Evolutionary conservation across 2,113 vertebrate genomes (phyloP).

Genomic region (Zosterops lateralis): DNA sequence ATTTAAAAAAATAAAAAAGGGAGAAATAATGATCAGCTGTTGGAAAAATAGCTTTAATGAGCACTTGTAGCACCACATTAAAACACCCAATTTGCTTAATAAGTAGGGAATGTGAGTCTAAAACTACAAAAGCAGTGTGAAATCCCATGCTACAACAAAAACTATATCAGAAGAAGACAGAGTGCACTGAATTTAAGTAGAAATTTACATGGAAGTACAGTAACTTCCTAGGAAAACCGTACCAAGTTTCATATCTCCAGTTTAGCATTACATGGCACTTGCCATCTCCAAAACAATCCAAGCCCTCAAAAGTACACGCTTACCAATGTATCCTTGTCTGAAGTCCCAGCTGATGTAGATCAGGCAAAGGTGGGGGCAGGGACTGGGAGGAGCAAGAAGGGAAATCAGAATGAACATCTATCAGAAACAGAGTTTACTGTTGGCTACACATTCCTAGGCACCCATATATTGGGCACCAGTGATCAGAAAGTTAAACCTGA

Average conservation of each 20-base stretch:
- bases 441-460: not conserved
- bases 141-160: constrained; percentile 18
- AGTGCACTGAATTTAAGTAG: not conserved
- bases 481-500: not conserved
- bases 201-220: not conserved
- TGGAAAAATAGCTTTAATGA: constrained; percentile 65
- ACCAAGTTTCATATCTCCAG: not conserved
- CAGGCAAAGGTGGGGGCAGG: not conserved
- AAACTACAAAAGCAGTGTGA: constrained; percentile 45
- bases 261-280: not conserved
- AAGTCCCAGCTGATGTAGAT: not conserved
- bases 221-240: not conserved
- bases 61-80: constrained; percentile 52
- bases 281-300: not conserved
- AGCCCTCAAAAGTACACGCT: not conserved
- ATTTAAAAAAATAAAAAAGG: not conserved
- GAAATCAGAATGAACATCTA: not conserved
- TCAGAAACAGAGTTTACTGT: not conserved
- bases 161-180: not conserved
- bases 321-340: not conserved
- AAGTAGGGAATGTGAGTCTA: constrained; percentile 48
- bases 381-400: not conserved
- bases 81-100: constrained; percentile 60
- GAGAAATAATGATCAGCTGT: constrained; percentile 61
- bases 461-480: not conserved